Evolutionary conservation across 2,888 invertebrate species (phyloP), one percentile per base, ranked within the genome.

Genomic region (Pollenia amentaria): DNA sequence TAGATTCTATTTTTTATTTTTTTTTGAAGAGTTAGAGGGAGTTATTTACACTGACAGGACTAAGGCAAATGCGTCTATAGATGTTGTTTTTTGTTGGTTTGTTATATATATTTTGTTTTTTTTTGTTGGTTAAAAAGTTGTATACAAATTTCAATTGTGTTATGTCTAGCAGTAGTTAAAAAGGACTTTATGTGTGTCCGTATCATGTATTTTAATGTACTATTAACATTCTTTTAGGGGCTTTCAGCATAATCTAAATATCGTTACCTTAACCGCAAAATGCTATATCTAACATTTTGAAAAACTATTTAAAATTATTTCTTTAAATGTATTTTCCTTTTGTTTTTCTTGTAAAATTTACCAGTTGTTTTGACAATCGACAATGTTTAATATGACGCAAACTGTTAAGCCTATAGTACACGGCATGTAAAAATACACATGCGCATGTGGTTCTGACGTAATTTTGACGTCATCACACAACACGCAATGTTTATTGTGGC

Each of bases 161-260:
- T 53, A 14, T 21, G 3, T 4, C 9, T 18, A 18, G 18, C 21
- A 18, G 55, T 10, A 11, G 10, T 55, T 21, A 11, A 21, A 55
- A 55, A 55, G 55, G 21, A 55, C 21, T 12, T 11, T 53, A 9
- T 8, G 16, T 8, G 11, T 55, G 10, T 2, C 4, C 21, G 1
- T 51, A 51, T n/a, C 6, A 51, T 51, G 51, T 51, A 29, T 29
- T 29, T 6, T 29, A 29, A 29, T n/a, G n/a, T 51, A 55, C 11
- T 55, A 55, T 29, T 57, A 57, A 9, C 57, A 57, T 57, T 38
- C 38, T 57, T 57, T 57, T 29, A 57, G 57, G 38, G 12, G 14
- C 6, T 57, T 14, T 21, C 1, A 21, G 1, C 14, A 14, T 14
- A 29, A 29, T 29, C 29, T 29, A 3, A 0, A 29, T 29, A 29